phyloP scores from a whole-genome alignment of 2,113 vertebrate species.

The Xyliphius kryptos region DNA sequence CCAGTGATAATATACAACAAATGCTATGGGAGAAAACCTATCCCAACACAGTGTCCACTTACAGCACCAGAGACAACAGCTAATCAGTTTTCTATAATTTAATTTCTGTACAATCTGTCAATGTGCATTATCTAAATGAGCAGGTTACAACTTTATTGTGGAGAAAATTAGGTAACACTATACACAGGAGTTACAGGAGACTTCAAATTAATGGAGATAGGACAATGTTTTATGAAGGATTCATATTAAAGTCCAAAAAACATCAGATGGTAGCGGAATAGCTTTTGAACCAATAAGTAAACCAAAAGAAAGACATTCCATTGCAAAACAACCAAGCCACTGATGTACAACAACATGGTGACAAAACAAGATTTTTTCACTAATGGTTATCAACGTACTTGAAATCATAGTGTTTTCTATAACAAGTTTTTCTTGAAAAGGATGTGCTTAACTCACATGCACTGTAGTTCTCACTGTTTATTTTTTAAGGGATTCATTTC shows the following conservation, averaged over 20 bases:
- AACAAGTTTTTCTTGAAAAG: no score
- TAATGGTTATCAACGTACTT: no score
- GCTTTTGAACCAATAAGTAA: no score
- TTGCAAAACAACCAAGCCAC: no score
- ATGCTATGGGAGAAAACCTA: constrained; percentile 12
- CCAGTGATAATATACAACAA: constrained; percentile 11
- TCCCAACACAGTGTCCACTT: constrained; percentile 10
- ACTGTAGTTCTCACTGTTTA: no score
- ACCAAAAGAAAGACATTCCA: no score
- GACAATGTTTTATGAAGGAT: constrained; percentile 53
- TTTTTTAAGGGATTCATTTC: no score
- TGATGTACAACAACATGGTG: no score
- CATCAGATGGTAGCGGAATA: no score
- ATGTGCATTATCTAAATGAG: constrained; percentile 49
- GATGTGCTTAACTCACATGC: no score
- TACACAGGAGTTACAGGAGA: constrained; percentile 52
- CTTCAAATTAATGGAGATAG: constrained; percentile 59
- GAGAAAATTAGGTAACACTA: constrained; percentile 48
- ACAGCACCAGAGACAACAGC: constrained; percentile 20
- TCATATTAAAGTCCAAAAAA: constrained; percentile 61
- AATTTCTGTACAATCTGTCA: constrained; percentile 52
- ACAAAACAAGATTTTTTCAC: no score
- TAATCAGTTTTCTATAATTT: constrained; percentile 49
- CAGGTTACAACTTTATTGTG: constrained; percentile 38
- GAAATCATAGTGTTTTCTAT: no score